Base-by-base conservation (phyloP, 2,888 invertebrate genomes). In the Auanema freiburgensis region DNA sequence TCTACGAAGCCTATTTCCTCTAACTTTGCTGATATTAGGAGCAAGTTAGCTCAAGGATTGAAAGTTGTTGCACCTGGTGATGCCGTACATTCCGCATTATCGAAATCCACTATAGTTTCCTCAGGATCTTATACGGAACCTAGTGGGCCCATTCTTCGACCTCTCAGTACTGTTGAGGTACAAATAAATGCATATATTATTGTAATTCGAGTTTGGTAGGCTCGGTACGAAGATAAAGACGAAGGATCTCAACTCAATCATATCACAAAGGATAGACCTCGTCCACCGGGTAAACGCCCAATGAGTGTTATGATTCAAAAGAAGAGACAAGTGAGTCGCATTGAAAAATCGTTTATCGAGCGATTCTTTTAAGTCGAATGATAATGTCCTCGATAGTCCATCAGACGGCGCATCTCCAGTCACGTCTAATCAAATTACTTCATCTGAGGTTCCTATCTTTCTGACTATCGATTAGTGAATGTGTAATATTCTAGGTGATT, bases 231-330 rank as follows among this genome's bases (percentile, higher is more conserved):
- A 43, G 23, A 25, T 11, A 12, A 16, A 16, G 60, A 60, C 33
- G 44, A 58, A 40, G 24, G 44, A 5, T 23, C 53, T 6, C 57
- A 63, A 16, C 40, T 63, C 12, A 51, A 23, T 24, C 72, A 72
- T 52, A 61, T 69, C 25, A 72, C 72, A 1, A 72, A 72, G 42
- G 65, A 57, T 25, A 57, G 72, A 10, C 67, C 69, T n/a, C 62
- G 72, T 10, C 67, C 67, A 5, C 72, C 69, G 23, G 66, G 65
- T 12, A 72, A 59, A 43, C 66, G 72, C 2, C 72, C 72, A n/a
- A 65, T 66, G 67, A 72, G 72, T 46, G 69, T 72, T 69, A 64
- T 69, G n/a, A 63, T 69, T 59, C 21, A 44, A 16, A 50, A 63
- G 57, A 63, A 63, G 42, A 62, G 57, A 46, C 18, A 46, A 2